phyloP scores from a whole-genome alignment of 2,888 invertebrate genomes.

The Suillia variegata region DNA sequence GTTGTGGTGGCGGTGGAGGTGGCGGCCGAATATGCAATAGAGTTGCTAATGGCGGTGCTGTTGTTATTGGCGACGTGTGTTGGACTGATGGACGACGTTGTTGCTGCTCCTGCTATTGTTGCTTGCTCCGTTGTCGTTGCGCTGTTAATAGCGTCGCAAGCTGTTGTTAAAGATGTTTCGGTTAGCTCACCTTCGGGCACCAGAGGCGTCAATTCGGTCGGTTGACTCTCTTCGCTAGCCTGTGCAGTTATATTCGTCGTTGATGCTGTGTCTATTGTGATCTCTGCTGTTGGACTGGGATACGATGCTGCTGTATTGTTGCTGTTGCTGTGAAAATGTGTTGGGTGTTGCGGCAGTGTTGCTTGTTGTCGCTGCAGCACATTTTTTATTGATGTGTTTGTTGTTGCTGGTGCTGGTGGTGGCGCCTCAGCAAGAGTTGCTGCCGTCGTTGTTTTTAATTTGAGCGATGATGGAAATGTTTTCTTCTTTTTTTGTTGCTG shows the following conservation, averaged over 20 bases:
- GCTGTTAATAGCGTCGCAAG: slow-evolving; percentile 19
- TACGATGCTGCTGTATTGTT: slow-evolving; percentile 24
- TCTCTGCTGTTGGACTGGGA: slow-evolving; percentile 24
- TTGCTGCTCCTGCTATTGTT: neutral
- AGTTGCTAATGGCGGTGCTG: slow-evolving; percentile 11
- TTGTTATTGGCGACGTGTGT: slow-evolving; percentile 17
- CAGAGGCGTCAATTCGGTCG: slow-evolving; percentile 50
- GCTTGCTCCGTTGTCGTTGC: neutral
- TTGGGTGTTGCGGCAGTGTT: slow-evolving; percentile 14
- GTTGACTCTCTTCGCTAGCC: slow-evolving; percentile 33
- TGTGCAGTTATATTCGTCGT: slow-evolving; percentile 30
- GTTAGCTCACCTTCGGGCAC: slow-evolving; percentile 26
- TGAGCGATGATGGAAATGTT: slow-evolving; percentile 19
- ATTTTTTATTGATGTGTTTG: slow-evolving; percentile 36
- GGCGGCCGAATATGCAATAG: slow-evolving; percentile 28
- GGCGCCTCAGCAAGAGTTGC: neutral
- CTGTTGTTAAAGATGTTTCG: slow-evolving; percentile 11
- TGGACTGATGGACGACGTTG: neutral
- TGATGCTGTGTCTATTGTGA: slow-evolving; percentile 27
- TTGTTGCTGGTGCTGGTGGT: slow-evolving; percentile 6
- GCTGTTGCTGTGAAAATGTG: neutral
- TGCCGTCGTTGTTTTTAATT: slow-evolving; percentile 16
- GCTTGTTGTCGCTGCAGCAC: slow-evolving; percentile 51
- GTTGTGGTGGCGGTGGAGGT: slow-evolving; percentile 27
- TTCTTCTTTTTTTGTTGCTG: slow-evolving; percentile 11